Conservation (phyloP, 2,797 vertebrate genomes). For the Propithecus deckenii region DNA sequence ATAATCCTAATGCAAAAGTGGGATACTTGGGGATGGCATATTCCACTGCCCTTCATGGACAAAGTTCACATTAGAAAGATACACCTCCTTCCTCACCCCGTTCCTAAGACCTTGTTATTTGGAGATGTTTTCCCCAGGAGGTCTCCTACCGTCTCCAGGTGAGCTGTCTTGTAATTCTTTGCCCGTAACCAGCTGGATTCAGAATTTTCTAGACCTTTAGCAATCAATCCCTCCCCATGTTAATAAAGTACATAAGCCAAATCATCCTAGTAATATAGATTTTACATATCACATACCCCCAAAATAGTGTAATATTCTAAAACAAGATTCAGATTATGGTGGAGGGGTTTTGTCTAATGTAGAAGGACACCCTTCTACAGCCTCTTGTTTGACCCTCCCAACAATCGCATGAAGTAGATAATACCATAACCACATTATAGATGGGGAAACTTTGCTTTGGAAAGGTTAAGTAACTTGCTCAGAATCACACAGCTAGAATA, state of each 20-base stretch:
- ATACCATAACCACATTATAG: background rate
- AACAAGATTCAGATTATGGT: background rate
- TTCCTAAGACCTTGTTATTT: background rate
- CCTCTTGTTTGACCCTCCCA: background rate
- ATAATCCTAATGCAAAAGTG: background rate
- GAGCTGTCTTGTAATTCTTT: background rate
- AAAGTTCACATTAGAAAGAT: background rate
- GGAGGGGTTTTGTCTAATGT: background rate
- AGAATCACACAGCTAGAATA: background rate
- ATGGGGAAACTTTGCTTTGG: background rate
- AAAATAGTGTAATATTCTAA: background rate
- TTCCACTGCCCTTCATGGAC: background rate
- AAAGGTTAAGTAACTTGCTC: background rate
- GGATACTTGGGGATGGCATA: background rate
- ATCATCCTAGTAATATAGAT: background rate
- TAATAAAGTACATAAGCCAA: background rate
- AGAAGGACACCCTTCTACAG: background rate
- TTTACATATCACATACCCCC: background rate
- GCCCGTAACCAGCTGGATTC: background rate
- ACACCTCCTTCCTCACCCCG: background rate
- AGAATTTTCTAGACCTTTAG: background rate
- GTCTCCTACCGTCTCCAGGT: background rate
- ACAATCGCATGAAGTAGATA: background rate
- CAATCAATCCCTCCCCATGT: background rate
- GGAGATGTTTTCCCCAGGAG: background rate